Percentiles rank a stretch among this genome's conserved stretches.
These are phyloP conservation scores for Stratiomys singularior DNA, from an alignment of 2,888 invertebrate genomes.

Conservation along the genomic window DNA sequence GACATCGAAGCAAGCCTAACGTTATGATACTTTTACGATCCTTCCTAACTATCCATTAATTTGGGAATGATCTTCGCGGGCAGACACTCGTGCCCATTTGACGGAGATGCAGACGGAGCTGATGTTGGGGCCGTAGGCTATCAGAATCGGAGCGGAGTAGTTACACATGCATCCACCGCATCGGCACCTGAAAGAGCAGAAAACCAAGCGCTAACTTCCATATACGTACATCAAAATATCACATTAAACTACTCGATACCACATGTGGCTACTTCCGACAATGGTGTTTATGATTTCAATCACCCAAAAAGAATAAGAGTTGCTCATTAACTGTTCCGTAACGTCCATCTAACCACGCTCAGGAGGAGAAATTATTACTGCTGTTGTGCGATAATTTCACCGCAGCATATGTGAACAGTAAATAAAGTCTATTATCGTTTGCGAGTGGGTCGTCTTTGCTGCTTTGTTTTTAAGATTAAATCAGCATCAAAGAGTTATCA, in stretches of 20 bases:
- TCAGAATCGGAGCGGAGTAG: background rate
- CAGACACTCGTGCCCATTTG: slow-evolving; percentile 10
- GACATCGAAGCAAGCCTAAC: slow-evolving; percentile 27
- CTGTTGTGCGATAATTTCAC: no score
- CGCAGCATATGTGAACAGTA: no score
- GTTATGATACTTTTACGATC: slow-evolving; percentile 33
- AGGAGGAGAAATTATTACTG: no score
- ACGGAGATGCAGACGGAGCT: background rate
- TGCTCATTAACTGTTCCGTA: no score
- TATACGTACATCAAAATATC: slow-evolving; percentile 9
- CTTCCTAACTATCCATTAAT: slow-evolving; percentile 38
- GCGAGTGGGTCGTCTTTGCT: no score
- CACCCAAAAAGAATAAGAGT: no score
- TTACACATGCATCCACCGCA: background rate
- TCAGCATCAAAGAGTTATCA: no score
- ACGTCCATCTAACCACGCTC: no score
- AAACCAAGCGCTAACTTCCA: background rate
- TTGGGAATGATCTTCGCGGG: slow-evolving; percentile 8
- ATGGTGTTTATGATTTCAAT: background rate
- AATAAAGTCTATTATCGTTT: no score
- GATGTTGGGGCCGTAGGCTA: background rate
- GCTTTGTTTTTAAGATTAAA: no score
- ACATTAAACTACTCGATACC: slow-evolving; percentile 25
- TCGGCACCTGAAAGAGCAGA: background rate
- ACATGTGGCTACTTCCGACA: slow-evolving; percentile 30